Percentiles rank a stretch among this genome's conserved stretches.
phyloP scores from a whole-genome alignment of 2,888 invertebrate species.

The Hirtodrosophila cameraria region DNA sequence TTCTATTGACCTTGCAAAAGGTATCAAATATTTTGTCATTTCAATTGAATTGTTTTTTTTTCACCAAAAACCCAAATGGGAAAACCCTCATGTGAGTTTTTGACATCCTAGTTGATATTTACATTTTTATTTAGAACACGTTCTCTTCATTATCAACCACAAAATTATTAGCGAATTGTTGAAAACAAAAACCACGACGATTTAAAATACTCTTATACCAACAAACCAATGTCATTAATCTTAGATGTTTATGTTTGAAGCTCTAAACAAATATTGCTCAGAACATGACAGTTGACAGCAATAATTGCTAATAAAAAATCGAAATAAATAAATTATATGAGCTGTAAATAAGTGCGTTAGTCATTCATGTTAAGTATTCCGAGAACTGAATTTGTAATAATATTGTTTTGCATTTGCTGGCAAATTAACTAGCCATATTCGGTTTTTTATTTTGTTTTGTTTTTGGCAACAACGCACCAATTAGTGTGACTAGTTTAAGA shows the following conservation, averaged over 20 bases:
- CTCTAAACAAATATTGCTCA: neutral
- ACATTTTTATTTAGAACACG: slow-evolving; percentile 17
- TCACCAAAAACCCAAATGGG: neutral
- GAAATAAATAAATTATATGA: slow-evolving; percentile 5
- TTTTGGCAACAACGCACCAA: slow-evolving; percentile 7
- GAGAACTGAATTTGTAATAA: slow-evolving; percentile 9
- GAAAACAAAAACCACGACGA: too few relatives aligned
- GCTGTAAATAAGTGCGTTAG: slow-evolving; percentile 9
- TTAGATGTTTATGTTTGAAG: neutral
- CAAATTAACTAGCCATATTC: slow-evolving; percentile 19
- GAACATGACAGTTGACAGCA: neutral
- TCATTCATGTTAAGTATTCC: slow-evolving; percentile 14
- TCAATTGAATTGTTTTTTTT: slow-evolving; percentile 8
- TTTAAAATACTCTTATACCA: too few relatives aligned
- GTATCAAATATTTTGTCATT: slow-evolving; percentile 9
- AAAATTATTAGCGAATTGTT: slow-evolving; percentile 16
- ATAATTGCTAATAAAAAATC: slow-evolving; percentile 3
- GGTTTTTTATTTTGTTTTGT: slow-evolving; percentile 6
- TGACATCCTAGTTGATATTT: slow-evolving; percentile 36
- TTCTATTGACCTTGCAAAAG: slow-evolving; percentile 37
- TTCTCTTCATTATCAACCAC: slow-evolving; percentile 19
- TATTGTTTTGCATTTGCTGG: neutral
- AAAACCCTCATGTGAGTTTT: slow-evolving; percentile 18
- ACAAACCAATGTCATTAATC: neutral
- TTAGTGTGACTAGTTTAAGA: slow-evolving; percentile 12